Base-by-base conservation (phyloP, 1,140 invertebrate genomes). In the Anagrus nilaparvatae region DNA sequence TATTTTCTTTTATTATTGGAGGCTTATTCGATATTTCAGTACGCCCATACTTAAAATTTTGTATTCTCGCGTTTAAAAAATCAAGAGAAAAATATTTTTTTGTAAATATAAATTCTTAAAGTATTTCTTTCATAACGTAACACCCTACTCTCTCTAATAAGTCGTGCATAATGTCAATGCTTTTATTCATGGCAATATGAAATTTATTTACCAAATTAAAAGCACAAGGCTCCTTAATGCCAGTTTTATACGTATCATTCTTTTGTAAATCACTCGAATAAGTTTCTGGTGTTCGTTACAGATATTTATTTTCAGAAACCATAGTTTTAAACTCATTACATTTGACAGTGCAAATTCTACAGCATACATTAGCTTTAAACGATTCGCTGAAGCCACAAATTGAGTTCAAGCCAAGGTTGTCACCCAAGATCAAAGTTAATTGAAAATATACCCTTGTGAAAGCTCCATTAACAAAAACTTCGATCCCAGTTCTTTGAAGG, bases 201-300 rank as follows among this genome's bases (percentile, higher is more conserved):
- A 65, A 67, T 49, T 57, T 48, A n/a, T 30, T 21, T n/a, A 65
- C 23, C 14, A 35, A n/a, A 43, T 63, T 51, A 40, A 59, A 67
- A 18, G 60, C 36, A 41, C 59, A 66, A 35, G 35, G 27, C 50
- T 56, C 51, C 52, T 62, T 63, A 9, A 68, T 53, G 16, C 59
- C 60, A 25, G 29, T 46, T 34, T 44, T 13, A 9, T 13, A n/a
- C 9, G 36, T 18, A 31, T 37, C 18, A 17, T 40, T 37, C 30
- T 23, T 9, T n/a, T n/a, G n/a, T 16, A 51, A n/a, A 36, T 44
- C 44, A 30, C n/a, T n/a, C n/a, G 44, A 4, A 43, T 48, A 52
- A 38, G 37, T 40, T 42, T 46, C 23, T 28, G 21, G 16, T 13
- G 40, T 48, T 8, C 48, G 39, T 16, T 47, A 43, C 43, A 45